These are phyloP conservation scores for Elegia similella DNA, from an alignment of 2,888 invertebrate genomes.

Conservation along the genomic window DNA sequence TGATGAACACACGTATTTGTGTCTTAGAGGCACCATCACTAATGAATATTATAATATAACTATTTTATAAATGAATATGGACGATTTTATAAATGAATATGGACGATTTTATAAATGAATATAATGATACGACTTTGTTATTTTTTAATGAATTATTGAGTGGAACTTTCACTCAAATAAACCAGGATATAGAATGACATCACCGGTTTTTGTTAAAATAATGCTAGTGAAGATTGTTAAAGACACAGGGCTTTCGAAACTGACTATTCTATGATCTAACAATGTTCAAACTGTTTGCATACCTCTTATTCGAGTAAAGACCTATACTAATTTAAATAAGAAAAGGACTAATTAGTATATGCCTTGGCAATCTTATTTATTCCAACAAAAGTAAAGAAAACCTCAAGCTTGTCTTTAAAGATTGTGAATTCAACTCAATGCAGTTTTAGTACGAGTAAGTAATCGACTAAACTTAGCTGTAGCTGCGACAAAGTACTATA, in stretches of 20 bases:
- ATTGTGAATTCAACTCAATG: no score
- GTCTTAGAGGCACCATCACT: background rate
- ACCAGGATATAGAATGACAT: constrained; percentile 3
- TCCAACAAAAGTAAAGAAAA: no score
- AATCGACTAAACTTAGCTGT: no score
- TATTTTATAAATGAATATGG: background rate
- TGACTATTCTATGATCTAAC: no score
- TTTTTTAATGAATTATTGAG: constrained; percentile 1
- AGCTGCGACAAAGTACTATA: no score
- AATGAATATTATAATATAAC: background rate
- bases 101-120: background rate
- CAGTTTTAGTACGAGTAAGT: no score
- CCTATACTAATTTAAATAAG: no score
- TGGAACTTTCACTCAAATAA: constrained; percentile 4
- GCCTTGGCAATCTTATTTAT: no score
- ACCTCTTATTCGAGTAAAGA: no score
- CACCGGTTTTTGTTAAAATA: background rate
- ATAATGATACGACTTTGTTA: background rate
- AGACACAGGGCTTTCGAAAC: background rate
- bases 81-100: background rate
- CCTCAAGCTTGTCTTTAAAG: no score
- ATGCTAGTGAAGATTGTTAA: background rate
- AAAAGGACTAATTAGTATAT: no score
- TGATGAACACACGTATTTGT: background rate
- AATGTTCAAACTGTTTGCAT: background rate